phyloP scores from a whole-genome alignment of 1,140 invertebrate species.

The Sinonovacula constricta region DNA sequence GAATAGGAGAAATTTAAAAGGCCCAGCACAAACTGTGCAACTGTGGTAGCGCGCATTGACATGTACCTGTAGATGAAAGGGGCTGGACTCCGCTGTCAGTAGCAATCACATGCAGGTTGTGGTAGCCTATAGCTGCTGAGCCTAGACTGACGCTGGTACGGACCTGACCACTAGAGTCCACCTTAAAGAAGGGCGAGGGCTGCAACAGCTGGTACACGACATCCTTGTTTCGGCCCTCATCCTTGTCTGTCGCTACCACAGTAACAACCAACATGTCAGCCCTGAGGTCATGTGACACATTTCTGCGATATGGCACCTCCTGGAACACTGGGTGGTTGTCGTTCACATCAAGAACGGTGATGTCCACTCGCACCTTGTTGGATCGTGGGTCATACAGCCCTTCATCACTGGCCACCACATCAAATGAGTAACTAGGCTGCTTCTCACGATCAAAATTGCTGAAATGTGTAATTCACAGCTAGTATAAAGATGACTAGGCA shows the following conservation, averaged over 20 bases:
- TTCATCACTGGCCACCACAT: slow-evolving; percentile 92
- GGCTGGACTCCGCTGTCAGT: slow-evolving; percentile 92
- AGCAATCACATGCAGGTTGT: slow-evolving; percentile 88
- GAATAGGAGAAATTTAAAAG: too few species aligned
- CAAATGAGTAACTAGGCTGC: slow-evolving; percentile 88
- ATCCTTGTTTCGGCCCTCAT: slow-evolving; percentile 56
- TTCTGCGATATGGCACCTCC: slow-evolving; percentile 88
- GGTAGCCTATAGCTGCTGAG: slow-evolving; percentile 87
- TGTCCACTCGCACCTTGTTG: slow-evolving; percentile 93
- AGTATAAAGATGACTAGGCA: too few species aligned
- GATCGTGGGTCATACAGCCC: slow-evolving; percentile 83
- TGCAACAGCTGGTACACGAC: slow-evolving; percentile 55
- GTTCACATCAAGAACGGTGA: too few species aligned
- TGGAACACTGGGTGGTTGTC: slow-evolving; percentile 94
- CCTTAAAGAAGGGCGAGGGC: slow-evolving; percentile 80
- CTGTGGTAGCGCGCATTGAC: too few species aligned
- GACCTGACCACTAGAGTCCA: slow-evolving; percentile 91
- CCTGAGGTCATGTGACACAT: slow-evolving; percentile 79
- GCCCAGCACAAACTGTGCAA: too few species aligned
- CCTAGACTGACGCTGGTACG: slow-evolving; percentile 82
- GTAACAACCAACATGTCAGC: slow-evolving; percentile 42
- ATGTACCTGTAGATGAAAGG: slow-evolving; percentile 84
- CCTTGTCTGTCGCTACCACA: slow-evolving; percentile 87
- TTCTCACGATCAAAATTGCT: slow-evolving; percentile 92
- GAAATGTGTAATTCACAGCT: slow-evolving; percentile 56